A percentile compares a stretch with the other conserved stretches of the same genome.
Conservation (phyloP, 2,888 invertebrate species). For the Trimorus sp. region DNA sequence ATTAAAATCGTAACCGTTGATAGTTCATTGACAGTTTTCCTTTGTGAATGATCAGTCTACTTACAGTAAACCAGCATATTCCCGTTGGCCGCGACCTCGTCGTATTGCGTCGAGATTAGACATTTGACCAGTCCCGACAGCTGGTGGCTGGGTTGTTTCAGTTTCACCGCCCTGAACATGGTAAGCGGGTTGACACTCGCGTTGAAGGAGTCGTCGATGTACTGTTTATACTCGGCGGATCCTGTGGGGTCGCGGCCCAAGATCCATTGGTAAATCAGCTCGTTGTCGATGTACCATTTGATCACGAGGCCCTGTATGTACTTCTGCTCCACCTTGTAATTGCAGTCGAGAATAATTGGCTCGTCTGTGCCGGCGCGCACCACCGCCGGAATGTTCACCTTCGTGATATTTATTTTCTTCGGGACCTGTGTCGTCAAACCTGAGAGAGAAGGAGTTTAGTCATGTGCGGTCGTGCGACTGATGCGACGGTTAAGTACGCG, state of each 20-base stretch:
- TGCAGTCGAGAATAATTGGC: constrained; percentile 87
- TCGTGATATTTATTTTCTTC: constrained; percentile 85
- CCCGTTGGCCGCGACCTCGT: constrained; percentile 82
- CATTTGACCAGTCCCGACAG: constrained; percentile 89
- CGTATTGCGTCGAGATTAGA: constrained; percentile 86
- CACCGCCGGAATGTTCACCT: constrained; percentile 84
- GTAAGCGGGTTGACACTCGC: constrained; percentile 87
- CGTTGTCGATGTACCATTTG: constrained; percentile 88
- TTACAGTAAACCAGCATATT: constrained; percentile 76
- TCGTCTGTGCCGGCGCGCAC: constrained; percentile 84
- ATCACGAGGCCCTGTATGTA: constrained; percentile 86
- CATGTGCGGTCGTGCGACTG: constrained; percentile 19
- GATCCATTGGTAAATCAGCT: constrained; percentile 92
- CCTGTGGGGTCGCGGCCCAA: constrained; percentile 87
- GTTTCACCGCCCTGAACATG: constrained; percentile 87
- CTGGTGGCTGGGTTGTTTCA: constrained; percentile 86
- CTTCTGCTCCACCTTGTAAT: constrained; percentile 85
- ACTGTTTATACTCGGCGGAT: constrained; percentile 80
- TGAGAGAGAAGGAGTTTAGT: constrained; percentile 40
- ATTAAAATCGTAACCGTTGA: too few species aligned
- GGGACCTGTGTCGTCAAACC: constrained; percentile 70
- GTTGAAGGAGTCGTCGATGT: constrained; percentile 84
- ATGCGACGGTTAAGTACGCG: constrained; percentile 20
- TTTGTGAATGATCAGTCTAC: constrained; percentile 43
- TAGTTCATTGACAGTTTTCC: too few species aligned